Evolutionary conservation across 2,797 vertebrate genomes (phyloP), one percentile per base, ranked within the genome.

Genomic region (Phylloscopus collybita): DNA sequence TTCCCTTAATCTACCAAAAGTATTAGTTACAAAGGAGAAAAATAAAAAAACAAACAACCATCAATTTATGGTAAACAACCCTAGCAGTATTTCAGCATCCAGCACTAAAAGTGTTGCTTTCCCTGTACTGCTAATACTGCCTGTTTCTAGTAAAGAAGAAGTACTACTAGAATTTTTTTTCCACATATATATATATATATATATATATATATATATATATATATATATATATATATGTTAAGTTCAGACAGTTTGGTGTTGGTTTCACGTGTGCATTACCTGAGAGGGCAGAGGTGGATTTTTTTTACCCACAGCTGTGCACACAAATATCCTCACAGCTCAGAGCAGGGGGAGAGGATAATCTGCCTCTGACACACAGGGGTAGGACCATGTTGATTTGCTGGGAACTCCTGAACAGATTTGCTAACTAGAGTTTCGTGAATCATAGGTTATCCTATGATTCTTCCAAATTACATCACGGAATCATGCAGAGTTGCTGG

Each of bases 401-500:
- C 49, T 81, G 64, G 44, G 73, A 91, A 74, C 54, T 44, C 36
- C 78, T 66, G 54, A 84, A 38, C 36, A 84, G 75, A 71, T 83
- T 53, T 73, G 13, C 73, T 71, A 93, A 90, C 86, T 57, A 34
- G 53, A 87, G 71, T 95, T 91, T 79, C 9, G 72, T 92, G 96
- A 96, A 96, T 97, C 92, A 92, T 51, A 84, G 61, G 83, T 89
- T 96, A 92, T 61, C 36, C 78, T 61, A n/a, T n/a, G 66, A 62
- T 89, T 87, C 53, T 86, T 91, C 64, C 66, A 91, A 88, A 96
- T 95, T 85, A 72, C 75, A 90, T 44, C 74, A 84, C 89, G 75
- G 78, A 82, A 66, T 60, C 80, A 75, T 22, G 72, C 80, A 86
- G 87, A 69, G 73, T 16, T 79, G 49, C 74, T 84, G 62, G 44